Evolutionary conservation across 2,888 invertebrate species (phyloP).

Genomic region (Lasius fuliginosus): DNA sequence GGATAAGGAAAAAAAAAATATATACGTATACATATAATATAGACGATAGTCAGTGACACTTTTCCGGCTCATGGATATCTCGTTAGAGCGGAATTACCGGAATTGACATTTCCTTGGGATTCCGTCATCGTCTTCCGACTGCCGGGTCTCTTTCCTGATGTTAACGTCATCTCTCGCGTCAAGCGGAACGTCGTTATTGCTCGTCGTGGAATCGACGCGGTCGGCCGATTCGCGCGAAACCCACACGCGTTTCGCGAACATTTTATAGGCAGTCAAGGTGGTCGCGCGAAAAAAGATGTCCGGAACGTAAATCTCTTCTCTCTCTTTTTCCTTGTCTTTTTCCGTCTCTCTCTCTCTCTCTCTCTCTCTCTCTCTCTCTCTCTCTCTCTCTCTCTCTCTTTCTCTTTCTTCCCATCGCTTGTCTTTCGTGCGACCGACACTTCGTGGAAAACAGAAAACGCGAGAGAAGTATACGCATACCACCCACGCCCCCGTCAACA

Average conservation of each 20-base stretch:
- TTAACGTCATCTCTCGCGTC: constrained; percentile 36
- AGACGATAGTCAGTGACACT: background rate
- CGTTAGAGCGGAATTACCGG: background rate
- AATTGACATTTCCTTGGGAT: constrained; percentile 13
- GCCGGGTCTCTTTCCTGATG: constrained; percentile 15
- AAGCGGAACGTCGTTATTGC: constrained; percentile 40
- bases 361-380: background rate
- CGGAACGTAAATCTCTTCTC: constrained; percentile 70
- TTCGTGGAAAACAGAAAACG: constrained; percentile 69
- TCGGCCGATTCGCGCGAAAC: constrained; percentile 63
- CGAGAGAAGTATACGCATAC: constrained; percentile 54
- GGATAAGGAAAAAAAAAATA: background rate
- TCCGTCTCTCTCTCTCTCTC: background rate
- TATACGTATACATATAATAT: no score
- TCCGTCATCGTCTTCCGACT: constrained; percentile 6
- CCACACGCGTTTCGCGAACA: constrained; percentile 65
- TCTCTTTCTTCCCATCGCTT: constrained; percentile 6
- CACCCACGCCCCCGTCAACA: constrained; percentile 62
- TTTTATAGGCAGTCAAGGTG: constrained; percentile 72
- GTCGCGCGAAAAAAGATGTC: constrained; percentile 67
- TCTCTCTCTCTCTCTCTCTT: background rate
- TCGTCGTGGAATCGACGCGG: constrained; percentile 52
- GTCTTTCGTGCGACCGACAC: constrained; percentile 27
- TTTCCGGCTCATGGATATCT: constrained; percentile 20
- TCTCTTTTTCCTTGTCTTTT: constrained; percentile 24